A percentile compares a stretch with the other conserved stretches of the same genome.
Conservation (phyloP, 2,113 vertebrate genomes). For the Arenaria interpres region DNA sequence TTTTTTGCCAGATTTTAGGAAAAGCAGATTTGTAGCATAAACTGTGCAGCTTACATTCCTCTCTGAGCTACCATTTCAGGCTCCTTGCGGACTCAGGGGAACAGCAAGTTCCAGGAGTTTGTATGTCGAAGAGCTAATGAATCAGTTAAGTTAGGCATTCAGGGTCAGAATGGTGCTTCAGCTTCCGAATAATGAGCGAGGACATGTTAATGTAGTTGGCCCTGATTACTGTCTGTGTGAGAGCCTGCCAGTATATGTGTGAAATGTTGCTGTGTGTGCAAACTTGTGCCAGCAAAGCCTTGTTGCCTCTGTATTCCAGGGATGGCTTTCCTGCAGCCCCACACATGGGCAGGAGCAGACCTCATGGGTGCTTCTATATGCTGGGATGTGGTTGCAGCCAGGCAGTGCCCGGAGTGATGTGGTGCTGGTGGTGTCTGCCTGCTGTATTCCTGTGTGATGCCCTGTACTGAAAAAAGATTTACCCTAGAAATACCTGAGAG, state of each 20-base stretch:
- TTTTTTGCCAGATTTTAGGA: not conserved
- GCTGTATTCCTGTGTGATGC: not conserved
- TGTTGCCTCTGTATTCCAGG: not conserved
- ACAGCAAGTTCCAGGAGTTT: not conserved
- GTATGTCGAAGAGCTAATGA: not conserved
- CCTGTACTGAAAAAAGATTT: not conserved
- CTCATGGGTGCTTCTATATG: not conserved
- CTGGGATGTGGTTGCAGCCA: not conserved
- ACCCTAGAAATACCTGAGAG: not conserved
- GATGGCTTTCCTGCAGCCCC: not conserved
- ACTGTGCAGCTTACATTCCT: not conserved
- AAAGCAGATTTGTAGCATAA: not conserved
- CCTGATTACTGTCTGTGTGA: not conserved
- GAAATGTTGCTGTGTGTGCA: not conserved
- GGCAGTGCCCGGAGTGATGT: not conserved
- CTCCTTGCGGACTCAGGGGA: not conserved
- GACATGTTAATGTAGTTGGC: not conserved
- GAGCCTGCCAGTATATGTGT: not conserved
- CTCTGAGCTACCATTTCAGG: not conserved
- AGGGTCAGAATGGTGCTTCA: not conserved
- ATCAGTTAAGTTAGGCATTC: not conserved
- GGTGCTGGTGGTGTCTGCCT: accelerated
- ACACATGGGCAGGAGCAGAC: not conserved
- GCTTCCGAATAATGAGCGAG: not conserved
- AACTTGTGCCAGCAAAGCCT: not conserved